A percentile compares a stretch with the other conserved stretches of the same genome.
Conservation (phyloP, 2,113 vertebrate genomes). For the Hydrochoerus hydrochaeris region DNA sequence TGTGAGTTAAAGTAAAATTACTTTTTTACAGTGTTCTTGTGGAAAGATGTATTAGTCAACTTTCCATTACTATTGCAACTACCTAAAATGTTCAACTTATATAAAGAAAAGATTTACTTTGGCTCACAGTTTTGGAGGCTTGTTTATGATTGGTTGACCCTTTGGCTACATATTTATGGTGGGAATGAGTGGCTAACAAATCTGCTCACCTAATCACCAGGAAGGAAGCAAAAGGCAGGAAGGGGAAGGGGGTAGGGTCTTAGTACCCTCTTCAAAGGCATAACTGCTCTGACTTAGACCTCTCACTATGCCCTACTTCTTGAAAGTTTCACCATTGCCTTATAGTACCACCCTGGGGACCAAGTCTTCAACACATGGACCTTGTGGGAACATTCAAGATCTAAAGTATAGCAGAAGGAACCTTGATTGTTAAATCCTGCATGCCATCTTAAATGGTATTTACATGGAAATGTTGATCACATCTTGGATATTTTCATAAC, state of each 20-base stretch:
- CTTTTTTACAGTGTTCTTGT: not conserved
- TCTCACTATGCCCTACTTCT: not conserved
- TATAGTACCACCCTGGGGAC: not conserved
- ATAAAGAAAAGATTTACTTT: not conserved
- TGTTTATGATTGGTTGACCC: not conserved
- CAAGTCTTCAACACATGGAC: not conserved
- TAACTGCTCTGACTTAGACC: not conserved
- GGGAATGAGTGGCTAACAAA: not conserved
- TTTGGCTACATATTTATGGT: not conserved
- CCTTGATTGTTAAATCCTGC: not conserved
- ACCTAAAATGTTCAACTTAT: not conserved
- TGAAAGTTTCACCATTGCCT: not conserved
- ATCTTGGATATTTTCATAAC: not conserved
- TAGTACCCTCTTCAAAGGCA: not conserved
- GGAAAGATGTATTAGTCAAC: not conserved
- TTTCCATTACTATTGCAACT: not conserved
- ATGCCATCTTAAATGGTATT: constrained; percentile 32
- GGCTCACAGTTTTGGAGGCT: not conserved
- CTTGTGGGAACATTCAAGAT: not conserved
- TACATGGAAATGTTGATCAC: not conserved
- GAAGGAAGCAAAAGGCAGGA: not conserved
- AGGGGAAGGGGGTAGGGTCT: not conserved
- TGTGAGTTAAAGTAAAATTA: constrained; percentile 46
- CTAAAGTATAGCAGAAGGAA: not conserved
- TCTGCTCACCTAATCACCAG: not conserved